Conservation (phyloP, 2,888 invertebrate species). For the Tolmerus cingulatus region DNA sequence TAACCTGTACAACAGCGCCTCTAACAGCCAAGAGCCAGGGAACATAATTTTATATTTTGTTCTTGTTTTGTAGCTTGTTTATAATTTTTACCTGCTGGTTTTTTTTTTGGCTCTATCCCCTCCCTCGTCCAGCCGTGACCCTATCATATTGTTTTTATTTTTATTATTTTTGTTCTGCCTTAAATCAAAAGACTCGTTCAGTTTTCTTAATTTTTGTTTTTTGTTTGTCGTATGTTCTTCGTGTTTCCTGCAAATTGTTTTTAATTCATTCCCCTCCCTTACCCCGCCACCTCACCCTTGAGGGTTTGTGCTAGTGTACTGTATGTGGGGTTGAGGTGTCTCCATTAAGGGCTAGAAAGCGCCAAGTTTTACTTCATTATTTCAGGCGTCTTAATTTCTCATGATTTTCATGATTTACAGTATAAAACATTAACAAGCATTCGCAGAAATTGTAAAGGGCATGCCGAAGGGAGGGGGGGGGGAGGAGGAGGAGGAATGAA, state of each 20-base stretch:
- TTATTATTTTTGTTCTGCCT: neutral
- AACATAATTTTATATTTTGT: neutral
- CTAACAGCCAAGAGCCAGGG: neutral
- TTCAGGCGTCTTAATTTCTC: constrained; percentile 16
- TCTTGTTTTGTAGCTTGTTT: neutral
- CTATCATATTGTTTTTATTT: neutral
- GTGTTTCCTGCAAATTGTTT: constrained; percentile 24
- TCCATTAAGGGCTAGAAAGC: neutral
- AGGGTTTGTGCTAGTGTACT: neutral
- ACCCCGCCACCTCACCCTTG: neutral
- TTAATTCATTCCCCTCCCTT: neutral
- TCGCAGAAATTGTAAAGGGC: neutral
- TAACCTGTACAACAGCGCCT: neutral
- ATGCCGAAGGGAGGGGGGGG: neutral
- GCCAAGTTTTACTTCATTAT: neutral
- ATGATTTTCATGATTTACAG: constrained; percentile 23
- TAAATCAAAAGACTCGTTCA: neutral
- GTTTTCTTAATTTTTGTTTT: neutral
- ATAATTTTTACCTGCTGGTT: neutral
- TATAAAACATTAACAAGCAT: constrained; percentile 11
- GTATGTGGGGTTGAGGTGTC: neutral
- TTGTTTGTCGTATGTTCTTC: neutral
- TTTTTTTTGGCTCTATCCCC: neutral
- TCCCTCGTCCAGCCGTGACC: neutral
- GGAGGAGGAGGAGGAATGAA: neutral